Evolutionary conservation across 1,140 invertebrate genomes (phyloP), one percentile per base, ranked within the genome.

Genomic region (Saccostrea cuccullata): DNA sequence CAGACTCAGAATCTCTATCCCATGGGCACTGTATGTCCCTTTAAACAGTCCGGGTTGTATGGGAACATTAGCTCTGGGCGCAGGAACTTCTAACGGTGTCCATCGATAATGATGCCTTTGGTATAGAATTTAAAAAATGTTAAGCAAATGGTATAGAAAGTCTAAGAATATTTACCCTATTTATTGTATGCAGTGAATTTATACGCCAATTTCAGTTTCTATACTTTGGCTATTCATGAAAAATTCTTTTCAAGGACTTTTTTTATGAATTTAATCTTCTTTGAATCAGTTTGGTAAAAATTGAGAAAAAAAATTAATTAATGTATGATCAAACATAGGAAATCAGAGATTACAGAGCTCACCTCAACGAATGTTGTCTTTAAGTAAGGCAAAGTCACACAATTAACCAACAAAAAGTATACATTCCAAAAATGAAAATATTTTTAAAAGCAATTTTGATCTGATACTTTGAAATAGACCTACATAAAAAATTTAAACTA

Each of bases 21-120:
- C 90, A 73, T 91, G 90, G 23, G 87, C 90, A 36, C 90, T 87
- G 77, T 91, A 91, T 30, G 86, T 88, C 1, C 89, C 90, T 47
- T 90, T 90, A 82, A 91, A 91, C 30, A 91, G 40, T 0, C 90
- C 90, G 36, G 89, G 86, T 58, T 90, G 88, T 23, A 91, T 77
- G 36, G 90, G 90, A 60, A 88, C 55, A 70, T 83, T 23, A 55
- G 17, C 40, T 36, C 40, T 64, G 26, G 17, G 2, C 55, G 23
- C 15, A 1, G 88, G 30, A 8, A 60, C 5, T 12, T 73, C 58
- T 9, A 90, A n/a, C 36, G 87, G 58, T 47, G 88, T 58, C 82
- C 86, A 90, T 30, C n/a, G 4, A 12, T 88, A 85, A 17, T 36
- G 55, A 70, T n/a, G n/a, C 23, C 89, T 90, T 84, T 15, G 86